A percentile compares a stretch with the other conserved stretches of the same genome.
Conservation (phyloP, 2,888 invertebrate species). For the Elegia similella region DNA sequence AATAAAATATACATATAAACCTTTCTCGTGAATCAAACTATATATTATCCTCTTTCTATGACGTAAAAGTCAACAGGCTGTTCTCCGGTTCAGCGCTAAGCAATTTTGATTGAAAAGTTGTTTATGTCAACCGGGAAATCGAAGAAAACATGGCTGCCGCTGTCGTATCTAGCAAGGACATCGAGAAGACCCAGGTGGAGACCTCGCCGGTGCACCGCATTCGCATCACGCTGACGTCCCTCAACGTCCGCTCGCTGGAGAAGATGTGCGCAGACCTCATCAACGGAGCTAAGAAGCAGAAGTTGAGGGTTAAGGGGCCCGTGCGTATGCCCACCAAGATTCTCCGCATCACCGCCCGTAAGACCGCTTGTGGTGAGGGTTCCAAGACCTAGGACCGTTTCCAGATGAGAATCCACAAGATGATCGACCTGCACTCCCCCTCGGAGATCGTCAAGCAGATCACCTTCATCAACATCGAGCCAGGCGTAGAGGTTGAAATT, state of each 20-base stretch:
- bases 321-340: slow-evolving; percentile 99
- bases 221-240: slow-evolving; percentile 97
- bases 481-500: slow-evolving; percentile 99
- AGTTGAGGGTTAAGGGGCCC: slow-evolving; percentile 98
- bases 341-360: slow-evolving; percentile 98
- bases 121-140: slow-evolving; percentile 92
- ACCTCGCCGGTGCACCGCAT: slow-evolving; percentile 96
- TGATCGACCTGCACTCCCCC: slow-evolving; percentile 98
- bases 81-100: slow-evolving; percentile 95
- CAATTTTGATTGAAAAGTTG: slow-evolving; percentile 85
- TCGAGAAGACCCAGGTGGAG: slow-evolving; percentile 94
- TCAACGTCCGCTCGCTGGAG: slow-evolving; percentile 97
- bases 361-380: slow-evolving; percentile 99
- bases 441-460: slow-evolving; percentile 99
- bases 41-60: slow-evolving; percentile 40
- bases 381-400: slow-evolving; percentile 99
- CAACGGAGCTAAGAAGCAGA: slow-evolving; percentile 97
- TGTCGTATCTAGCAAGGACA: slow-evolving; percentile 84
- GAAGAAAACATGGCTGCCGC: slow-evolving; percentile 83
- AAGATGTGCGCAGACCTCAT: slow-evolving; percentile 99
- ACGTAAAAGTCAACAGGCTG: slow-evolving; percentile 53
- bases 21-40: too few relatives aligned
- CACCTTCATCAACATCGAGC: slow-evolving; percentile 99
- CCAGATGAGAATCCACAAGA: slow-evolving; percentile 99
- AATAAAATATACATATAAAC: too few relatives aligned